phyloP scores from a whole-genome alignment of 2,888 invertebrate species.

The Drosophila borealis region DNA sequence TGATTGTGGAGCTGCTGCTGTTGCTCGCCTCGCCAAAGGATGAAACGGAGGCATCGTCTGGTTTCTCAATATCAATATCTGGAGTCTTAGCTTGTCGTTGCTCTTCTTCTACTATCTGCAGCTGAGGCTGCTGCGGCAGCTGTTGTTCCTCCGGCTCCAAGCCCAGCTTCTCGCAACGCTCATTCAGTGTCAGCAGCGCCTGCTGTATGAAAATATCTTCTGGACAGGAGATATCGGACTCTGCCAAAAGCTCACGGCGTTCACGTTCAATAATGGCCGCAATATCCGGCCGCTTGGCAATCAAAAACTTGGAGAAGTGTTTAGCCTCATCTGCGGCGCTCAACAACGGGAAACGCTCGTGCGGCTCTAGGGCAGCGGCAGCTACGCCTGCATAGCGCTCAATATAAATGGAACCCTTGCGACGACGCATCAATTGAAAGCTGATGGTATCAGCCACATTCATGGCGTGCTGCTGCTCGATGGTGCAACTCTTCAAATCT shows the following conservation, averaged over 20 bases:
- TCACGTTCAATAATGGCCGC: constrained; percentile 91
- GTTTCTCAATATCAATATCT: constrained; percentile 57
- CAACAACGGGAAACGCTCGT: constrained; percentile 84
- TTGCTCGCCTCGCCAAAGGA: constrained; percentile 59
- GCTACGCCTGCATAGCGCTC: constrained; percentile 64
- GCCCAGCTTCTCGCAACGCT: constrained; percentile 72
- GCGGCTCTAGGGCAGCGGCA: constrained; percentile 23
- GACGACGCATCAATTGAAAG: constrained; percentile 94
- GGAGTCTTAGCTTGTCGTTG: constrained; percentile 28
- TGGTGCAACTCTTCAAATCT: constrained; percentile 92
- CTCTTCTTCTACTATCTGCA: constrained; percentile 27
- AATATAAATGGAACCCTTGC: constrained; percentile 87
- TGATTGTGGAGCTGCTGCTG: constrained; percentile 61
- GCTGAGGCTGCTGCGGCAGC: not conserved
- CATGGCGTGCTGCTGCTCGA: constrained; percentile 80
- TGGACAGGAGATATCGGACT: constrained; percentile 90
- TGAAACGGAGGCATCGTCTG: constrained; percentile 62
- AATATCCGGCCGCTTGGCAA: constrained; percentile 89
- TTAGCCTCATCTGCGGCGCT: constrained; percentile 85
- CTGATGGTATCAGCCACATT: constrained; percentile 89
- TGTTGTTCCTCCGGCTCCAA: constrained; percentile 57
- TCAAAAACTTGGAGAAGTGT: constrained; percentile 89
- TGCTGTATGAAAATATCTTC: constrained; percentile 94
- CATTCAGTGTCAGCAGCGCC: constrained; percentile 89
- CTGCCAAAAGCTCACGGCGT: constrained; percentile 88